Conservation (phyloP, 2,888 invertebrate genomes). For the Plebejus argus region DNA sequence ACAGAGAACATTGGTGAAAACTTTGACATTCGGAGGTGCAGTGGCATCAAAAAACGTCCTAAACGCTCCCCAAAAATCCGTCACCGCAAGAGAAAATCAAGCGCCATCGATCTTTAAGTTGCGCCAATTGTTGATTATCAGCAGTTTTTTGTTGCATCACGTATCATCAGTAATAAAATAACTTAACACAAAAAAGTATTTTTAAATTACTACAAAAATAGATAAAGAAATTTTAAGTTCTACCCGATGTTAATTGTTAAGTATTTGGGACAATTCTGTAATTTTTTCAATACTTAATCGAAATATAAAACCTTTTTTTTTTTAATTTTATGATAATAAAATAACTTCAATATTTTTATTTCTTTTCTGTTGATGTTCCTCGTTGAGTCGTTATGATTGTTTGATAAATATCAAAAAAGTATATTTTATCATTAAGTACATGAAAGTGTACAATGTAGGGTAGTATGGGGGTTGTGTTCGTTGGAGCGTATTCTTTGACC, state of each 20-base stretch:
- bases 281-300: too few relatives aligned
- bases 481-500: conserved; percentile 36
- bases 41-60: not conserved
- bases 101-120: not conserved
- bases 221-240: too few relatives aligned
- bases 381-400: not conserved
- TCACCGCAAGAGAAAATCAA: not conserved
- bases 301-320: too few relatives aligned
- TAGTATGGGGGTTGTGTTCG: conserved; percentile 14
- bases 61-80: conserved; percentile 1
- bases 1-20: not conserved
- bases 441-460: not conserved
- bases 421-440: not conserved
- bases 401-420: not conserved
- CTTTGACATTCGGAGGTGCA: not conserved
- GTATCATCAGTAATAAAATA: not conserved
- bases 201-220: too few relatives aligned
- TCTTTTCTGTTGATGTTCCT: not conserved
- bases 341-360: too few relatives aligned
- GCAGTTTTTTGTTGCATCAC: not conserved
- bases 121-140: not conserved
- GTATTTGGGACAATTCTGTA: too few relatives aligned
- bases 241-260: too few relatives aligned
- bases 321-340: too few relatives aligned
- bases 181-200: too few relatives aligned